Base-by-base conservation (phyloP, 2,888 invertebrate genomes). In the Adelphocoris suturalis region DNA sequence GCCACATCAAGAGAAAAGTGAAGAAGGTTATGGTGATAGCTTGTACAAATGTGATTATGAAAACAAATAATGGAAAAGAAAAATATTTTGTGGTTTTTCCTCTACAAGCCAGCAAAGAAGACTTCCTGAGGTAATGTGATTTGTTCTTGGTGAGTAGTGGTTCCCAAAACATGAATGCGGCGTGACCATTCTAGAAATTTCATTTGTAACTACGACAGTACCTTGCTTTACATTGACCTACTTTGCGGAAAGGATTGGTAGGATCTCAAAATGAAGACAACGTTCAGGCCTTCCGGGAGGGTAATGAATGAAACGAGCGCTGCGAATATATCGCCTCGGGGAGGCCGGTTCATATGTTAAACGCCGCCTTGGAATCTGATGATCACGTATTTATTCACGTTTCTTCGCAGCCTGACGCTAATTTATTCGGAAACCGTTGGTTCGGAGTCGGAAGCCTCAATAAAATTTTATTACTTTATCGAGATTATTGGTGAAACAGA, bases 291-390 rank as follows among this genome's bases (percentile, higher is more conserved):
- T 75, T 75, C 75, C 75, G 75, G 75, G 75, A 13, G 12, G 3
- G 28, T 1, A 75, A 75, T 11, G 23, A 75, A 75, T 19, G 19
- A 19, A 75, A 75, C 75, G 75, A 75, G 2, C 75, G 23, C 75
- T 9, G n/a, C 75, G 19, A 75, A n/a, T 75, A 75, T 19, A 75
- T 27, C 28, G 75, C 75, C 75, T 75, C 75, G 28, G 75, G 75
- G 23, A 75, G 28, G 28, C 75, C 28, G 19, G 3, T 9, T 16
- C 1, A 75, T 27, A 75, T 75, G 1, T 75, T 75, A 52, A 14
- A 3, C 16, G 14, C 16, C 52, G 16, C 52, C 52, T 52, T 16
- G 16, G 52, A 52, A 52, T 3, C 52, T 11, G 52, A 16, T 52
- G 52, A 7, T 52, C 2, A 11, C 14, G 52, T 52, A 52, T 52